Conservation (phyloP, 30 jellyfish, hydroid and myxozoan species). For the Hydra vulgaris region DNA sequence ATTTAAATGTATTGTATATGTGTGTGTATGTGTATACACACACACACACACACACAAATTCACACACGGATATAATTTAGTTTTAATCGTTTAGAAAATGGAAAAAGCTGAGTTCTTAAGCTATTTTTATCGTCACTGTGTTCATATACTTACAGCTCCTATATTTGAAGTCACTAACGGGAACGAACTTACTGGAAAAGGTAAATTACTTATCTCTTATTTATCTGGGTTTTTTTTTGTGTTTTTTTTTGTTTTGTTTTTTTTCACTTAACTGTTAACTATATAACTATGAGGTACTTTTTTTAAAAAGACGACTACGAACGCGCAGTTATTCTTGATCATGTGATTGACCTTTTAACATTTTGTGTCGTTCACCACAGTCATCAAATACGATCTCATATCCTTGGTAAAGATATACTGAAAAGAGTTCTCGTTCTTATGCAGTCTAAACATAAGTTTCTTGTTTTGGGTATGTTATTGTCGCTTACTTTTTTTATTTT, state of each 20-base stretch:
- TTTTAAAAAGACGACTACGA: conserved; percentile 53
- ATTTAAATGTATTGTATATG: background rate
- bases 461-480: conserved; percentile 90
- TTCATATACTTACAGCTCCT: conserved; percentile 97
- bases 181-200: conserved; percentile 51
- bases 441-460: conserved; percentile 82
- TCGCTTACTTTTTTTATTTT: too few relatives aligned
- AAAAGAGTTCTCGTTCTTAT: conserved; percentile 64
- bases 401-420: conserved; percentile 74
- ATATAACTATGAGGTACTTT: too few relatives aligned
- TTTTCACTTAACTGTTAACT: too few relatives aligned
- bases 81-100: conserved; percentile 26
- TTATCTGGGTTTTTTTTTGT: background rate
- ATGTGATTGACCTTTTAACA: conserved; percentile 69
- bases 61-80: background rate
- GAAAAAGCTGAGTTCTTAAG: conserved; percentile 94
- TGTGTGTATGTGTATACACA: too few relatives aligned
- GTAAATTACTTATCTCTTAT: conserved; percentile 13
- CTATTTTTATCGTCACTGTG: conserved; percentile 76
- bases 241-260: background rate
- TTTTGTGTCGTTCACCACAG: conserved; percentile 95
- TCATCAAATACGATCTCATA: conserved; percentile 60
- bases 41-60: too few relatives aligned
- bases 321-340: conserved; percentile 76
- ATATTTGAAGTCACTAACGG: conserved; percentile 74